These are phyloP conservation scores for Porites evermanni DNA, from an alignment of 92 coral and sea anemone genomes.

Conservation along the genomic window DNA sequence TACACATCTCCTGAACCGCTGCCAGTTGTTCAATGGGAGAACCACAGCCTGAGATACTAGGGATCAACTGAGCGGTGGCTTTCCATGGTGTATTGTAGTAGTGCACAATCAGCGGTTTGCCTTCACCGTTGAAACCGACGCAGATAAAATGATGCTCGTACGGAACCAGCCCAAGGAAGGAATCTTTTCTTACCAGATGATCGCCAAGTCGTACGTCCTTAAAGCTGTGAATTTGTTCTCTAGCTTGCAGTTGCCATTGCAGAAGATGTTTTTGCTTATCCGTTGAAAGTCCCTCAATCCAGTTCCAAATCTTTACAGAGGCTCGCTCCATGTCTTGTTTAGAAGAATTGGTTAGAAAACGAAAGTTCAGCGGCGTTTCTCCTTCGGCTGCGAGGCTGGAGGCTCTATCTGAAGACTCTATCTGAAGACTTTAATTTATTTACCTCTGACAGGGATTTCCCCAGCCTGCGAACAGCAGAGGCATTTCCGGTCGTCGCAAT, in stretches of 20 bases:
- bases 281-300: no score
- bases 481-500: no score
- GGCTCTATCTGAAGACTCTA: no score
- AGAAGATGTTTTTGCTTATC: not conserved
- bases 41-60: not conserved
- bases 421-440: no score
- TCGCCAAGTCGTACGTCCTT: not conserved
- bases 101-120: conserved; percentile 36
- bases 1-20: conserved; percentile 17
- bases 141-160: conserved; percentile 48
- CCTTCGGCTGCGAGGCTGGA: no score
- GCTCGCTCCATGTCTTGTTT: no score
- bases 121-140: not conserved
- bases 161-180: not conserved
- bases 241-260: conserved; percentile 9
- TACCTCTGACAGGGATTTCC: no score
- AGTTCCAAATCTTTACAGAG: no score
- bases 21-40: not conserved
- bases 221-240: conserved; percentile 8
- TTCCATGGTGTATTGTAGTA: conserved; percentile 13
- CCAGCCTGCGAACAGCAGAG: no score
- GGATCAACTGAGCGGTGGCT: not conserved
- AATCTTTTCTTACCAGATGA: conserved; percentile 14
- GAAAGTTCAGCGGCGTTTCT: no score
- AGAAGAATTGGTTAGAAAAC: no score